Evolutionary conservation across 2,888 invertebrate species (phyloP).

Genomic region (Chloroclysta siterata): DNA sequence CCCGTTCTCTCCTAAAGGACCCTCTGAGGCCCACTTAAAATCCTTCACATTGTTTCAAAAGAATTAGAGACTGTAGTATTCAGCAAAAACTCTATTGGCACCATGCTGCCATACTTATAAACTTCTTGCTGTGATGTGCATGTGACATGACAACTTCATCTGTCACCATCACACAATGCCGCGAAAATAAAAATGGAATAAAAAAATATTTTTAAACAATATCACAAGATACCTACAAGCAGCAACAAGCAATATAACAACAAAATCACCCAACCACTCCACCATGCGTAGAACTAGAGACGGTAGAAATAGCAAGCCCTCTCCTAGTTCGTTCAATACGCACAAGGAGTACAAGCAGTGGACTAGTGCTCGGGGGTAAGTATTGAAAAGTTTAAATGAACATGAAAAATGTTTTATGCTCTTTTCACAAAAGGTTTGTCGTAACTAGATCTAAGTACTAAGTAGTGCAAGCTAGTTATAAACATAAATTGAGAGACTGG

Average conservation of each 20-base stretch:
- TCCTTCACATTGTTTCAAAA: too few species aligned
- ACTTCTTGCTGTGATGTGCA: background rate
- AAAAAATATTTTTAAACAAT: background rate
- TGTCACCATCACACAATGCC: slow-evolving; percentile 8
- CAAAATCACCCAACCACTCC: slow-evolving; percentile 1
- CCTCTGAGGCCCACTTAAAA: too few species aligned
- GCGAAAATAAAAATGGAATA: slow-evolving; percentile 13
- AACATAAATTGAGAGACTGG: too few species aligned
- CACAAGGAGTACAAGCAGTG: slow-evolving; percentile 60
- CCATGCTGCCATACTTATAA: too few species aligned
- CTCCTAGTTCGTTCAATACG: slow-evolving; percentile 40
- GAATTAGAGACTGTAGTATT: too few species aligned
- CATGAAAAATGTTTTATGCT: too few species aligned
- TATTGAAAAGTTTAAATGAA: too few species aligned
- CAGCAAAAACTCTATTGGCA: too few species aligned
- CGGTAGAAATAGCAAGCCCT: background rate
- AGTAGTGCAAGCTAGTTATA: too few species aligned
- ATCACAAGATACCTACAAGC: slow-evolving; percentile 1
- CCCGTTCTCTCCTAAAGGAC: too few species aligned
- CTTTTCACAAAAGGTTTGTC: too few species aligned
- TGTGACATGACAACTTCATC: background rate
- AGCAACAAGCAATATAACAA: slow-evolving; percentile 31
- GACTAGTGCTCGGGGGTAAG: slow-evolving; percentile 46
- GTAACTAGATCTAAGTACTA: too few species aligned
- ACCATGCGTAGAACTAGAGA: background rate